phyloP scores from a whole-genome alignment of 2,888 invertebrate genomes.

The Oligia strigilis region DNA sequence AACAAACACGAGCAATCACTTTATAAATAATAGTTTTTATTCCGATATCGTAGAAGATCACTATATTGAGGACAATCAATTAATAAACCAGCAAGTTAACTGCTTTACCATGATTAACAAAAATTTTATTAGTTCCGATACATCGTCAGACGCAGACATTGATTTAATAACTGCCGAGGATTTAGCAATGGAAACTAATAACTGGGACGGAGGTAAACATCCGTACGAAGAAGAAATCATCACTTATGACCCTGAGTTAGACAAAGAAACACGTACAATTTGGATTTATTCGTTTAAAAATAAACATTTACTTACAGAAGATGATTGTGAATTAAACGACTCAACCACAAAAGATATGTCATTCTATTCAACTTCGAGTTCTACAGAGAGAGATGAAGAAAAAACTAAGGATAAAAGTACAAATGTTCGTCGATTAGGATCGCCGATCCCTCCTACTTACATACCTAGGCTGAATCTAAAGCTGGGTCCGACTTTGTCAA shows the following conservation, averaged over 20 bases:
- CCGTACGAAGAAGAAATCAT: slow-evolving; percentile 68
- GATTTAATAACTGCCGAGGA: slow-evolving; percentile 63
- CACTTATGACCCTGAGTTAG: slow-evolving; percentile 67
- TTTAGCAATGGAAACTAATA: slow-evolving; percentile 45
- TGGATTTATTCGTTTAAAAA: slow-evolving; percentile 86
- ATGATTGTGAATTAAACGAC: slow-evolving; percentile 73
- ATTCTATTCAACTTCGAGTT: slow-evolving; percentile 69
- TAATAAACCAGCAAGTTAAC: slow-evolving; percentile 71
- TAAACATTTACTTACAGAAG: slow-evolving; percentile 74
- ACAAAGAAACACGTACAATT: slow-evolving; percentile 76
- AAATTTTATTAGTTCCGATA: slow-evolving; percentile 71
- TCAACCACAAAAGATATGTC: slow-evolving; percentile 69
- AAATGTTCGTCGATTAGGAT: slow-evolving; percentile 70
- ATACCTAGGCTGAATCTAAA: slow-evolving; percentile 80
- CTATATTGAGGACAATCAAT: slow-evolving; percentile 40
- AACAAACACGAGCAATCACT: slow-evolving; percentile 34
- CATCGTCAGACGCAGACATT: slow-evolving; percentile 72
- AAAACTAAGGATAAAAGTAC: slow-evolving; percentile 51
- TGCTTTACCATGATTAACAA: slow-evolving; percentile 79
- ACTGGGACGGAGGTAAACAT: slow-evolving; percentile 62
- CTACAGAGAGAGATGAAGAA: slow-evolving; percentile 69
- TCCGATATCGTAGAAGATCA: slow-evolving; percentile 38
- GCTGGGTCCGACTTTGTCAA: slow-evolving; percentile 78
- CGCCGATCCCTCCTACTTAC: slow-evolving; percentile 76
- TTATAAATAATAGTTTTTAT: slow-evolving; percentile 28